Evolutionary conservation across 1,140 invertebrate species (phyloP).

Genomic region (Diorhabda carinulata): DNA sequence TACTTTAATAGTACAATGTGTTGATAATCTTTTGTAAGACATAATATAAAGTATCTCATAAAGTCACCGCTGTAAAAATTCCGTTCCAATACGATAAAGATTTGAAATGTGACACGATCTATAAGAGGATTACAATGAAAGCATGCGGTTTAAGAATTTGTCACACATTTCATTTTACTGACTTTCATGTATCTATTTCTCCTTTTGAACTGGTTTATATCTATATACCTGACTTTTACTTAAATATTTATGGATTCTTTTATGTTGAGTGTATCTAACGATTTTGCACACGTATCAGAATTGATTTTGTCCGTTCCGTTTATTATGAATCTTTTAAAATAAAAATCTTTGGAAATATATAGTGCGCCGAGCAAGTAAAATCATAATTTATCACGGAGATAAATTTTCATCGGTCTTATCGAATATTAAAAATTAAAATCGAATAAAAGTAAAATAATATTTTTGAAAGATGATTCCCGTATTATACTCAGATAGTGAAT

Average conservation of each 20-base stretch:
- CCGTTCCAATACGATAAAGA: neutral
- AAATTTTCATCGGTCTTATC: no score
- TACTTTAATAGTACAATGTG: no score
- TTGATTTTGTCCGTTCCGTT: neutral
- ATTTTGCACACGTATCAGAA: neutral
- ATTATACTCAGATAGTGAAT: no score
- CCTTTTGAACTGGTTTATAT: neutral
- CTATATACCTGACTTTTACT: slow-evolving; percentile 9
- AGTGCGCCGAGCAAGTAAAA: no score
- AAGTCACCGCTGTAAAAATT: no score
- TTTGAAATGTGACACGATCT: neutral
- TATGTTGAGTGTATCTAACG: neutral
- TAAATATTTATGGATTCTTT: slow-evolving; percentile 14
- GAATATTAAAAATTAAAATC: no score
- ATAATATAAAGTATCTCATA: no score
- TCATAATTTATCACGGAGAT: no score
- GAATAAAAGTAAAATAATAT: no score
- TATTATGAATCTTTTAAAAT: neutral
- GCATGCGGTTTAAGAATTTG: neutral
- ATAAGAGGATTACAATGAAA: neutral
- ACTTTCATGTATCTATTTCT: neutral
- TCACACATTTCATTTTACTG: slow-evolving; percentile 6
- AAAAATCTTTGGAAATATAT: no score
- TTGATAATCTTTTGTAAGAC: no score
- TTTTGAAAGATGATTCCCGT: no score